A percentile compares a stretch with the other conserved stretches of the same genome.
Evolutionary conservation across 2,888 invertebrate genomes (phyloP).

Genomic region (Spilosoma lubricipeda): DNA sequence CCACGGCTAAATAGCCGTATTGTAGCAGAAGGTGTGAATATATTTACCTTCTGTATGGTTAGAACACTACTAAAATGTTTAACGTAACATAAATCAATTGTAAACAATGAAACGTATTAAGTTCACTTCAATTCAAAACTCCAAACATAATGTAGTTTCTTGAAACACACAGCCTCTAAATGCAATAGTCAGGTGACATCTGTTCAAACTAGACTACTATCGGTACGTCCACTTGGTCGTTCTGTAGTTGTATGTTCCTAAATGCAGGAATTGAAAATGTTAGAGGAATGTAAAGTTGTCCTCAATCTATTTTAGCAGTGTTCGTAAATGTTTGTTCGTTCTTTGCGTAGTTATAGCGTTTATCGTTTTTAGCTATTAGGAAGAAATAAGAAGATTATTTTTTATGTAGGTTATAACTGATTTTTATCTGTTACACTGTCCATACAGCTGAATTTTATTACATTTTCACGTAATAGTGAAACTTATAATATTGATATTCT

Average conservation of each 20-base stretch:
- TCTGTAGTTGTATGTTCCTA: constrained; percentile 22
- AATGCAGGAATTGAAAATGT: constrained; percentile 26
- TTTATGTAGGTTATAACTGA: not conserved
- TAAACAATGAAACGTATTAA: constrained; percentile 28
- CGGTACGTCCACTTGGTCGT: constrained; percentile 12
- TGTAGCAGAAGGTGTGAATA: too few relatives aligned
- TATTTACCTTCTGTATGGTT: too few relatives aligned
- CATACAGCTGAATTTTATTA: too few relatives aligned
- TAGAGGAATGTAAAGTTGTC: not conserved
- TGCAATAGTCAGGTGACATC: constrained; percentile 45
- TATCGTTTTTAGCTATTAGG: not conserved
- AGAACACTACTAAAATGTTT: not conserved
- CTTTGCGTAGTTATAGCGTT: not conserved
- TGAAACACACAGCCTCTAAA: constrained; percentile 36
- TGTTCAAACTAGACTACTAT: constrained; percentile 27
- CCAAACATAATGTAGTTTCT: constrained; percentile 39
- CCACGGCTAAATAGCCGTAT: not conserved
- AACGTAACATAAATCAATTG: constrained; percentile 12
- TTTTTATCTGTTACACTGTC: not conserved
- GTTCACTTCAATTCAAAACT: constrained; percentile 50
- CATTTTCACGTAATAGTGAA: too few relatives aligned
- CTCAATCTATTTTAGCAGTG: not conserved
- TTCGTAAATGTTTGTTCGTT: not conserved
- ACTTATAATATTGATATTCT: too few relatives aligned
- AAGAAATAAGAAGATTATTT: not conserved